Evolutionary conservation across 1,140 invertebrate genomes (phyloP).

Genomic region (Lasioglossum baleicum): DNA sequence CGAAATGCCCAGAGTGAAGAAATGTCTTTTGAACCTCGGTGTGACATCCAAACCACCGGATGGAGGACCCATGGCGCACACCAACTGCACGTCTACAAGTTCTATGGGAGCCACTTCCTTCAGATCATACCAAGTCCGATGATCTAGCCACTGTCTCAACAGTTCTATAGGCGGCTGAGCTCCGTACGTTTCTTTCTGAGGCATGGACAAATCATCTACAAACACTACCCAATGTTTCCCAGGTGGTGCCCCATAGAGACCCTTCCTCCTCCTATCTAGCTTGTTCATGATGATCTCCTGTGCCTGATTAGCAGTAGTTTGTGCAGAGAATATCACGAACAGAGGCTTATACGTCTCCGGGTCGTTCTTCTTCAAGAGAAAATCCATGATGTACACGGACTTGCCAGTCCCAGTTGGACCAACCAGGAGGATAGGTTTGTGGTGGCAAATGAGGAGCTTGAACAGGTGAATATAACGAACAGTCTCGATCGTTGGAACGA

Average conservation of each 20-base stretch:
- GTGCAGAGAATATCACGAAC: conserved; percentile 95
- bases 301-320: conserved; percentile 96
- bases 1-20: conserved; percentile 93
- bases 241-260: conserved; percentile 62
- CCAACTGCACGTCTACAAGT: conserved; percentile 91
- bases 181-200: conserved; percentile 91
- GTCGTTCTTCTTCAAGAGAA: conserved; percentile 90
- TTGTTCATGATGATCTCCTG: conserved; percentile 98
- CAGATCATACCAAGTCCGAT: conserved; percentile 94
- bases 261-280: conserved; percentile 95
- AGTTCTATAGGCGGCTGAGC: conserved; percentile 97
- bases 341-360: conserved; percentile 90
- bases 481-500: conserved; percentile 94
- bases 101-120: conserved; percentile 92
- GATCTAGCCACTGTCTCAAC: conserved; percentile 95
- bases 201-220: conserved; percentile 97
- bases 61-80: conserved; percentile 93
- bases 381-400: conserved; percentile 92
- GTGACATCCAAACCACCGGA: conserved; percentile 92
- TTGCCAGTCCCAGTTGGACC: conserved; percentile 97
- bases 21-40: conserved; percentile 94
- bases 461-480: conserved; percentile 90
- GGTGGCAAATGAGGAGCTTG: conserved; percentile 87
- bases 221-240: conserved; percentile 87
- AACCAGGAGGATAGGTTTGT: conserved; percentile 91